Evolutionary conservation across 1,140 invertebrate genomes (phyloP), one percentile per base, ranked within the genome.

Genomic region (Drosophila triauraria): DNA sequence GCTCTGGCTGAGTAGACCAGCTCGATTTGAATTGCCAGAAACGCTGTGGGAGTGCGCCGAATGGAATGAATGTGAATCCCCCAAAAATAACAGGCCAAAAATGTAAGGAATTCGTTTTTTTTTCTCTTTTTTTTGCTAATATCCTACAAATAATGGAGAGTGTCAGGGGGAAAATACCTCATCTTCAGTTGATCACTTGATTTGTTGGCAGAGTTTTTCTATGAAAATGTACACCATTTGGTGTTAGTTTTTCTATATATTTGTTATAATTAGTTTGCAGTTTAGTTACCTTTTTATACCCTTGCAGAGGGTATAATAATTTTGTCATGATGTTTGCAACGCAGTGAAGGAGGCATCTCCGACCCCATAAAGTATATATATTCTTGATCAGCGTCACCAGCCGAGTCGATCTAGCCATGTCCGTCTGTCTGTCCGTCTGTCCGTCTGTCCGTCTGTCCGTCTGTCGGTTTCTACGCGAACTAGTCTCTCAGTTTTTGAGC

Each of bases 21-120:
- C 74, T 61, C 63, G 64, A 78, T 75, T 75, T 75, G 71, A 75
- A 75, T 75, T 75, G 71, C 71, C 70, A 75, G 32, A 54, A 47
- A 71, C 38, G 51, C 65, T 35, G 65, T 47, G 51, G 67, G 51
- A 42, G 35, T 50, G 15, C 27, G 51, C 60, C 20, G 38, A 67
- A 70, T 72, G 43, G 38, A 68, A 61, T 56, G 40, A 54, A 67
- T 53, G 35, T 48, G 51, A 32, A 40, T 50, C 23, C 67, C 30
- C n/a, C 17, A 20, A 47, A 35, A 59, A 50, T 32, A 32, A 17
- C 51, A 67, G 62, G 13, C 17, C 17, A 15, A 23, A 42, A 48
- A 59, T 50, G 54, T 48, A 42, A 7, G 43, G 35, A 71, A 58
- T 71, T 15, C 15, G 20, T 20, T 20, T 20, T 1, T 20, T 1